Base-by-base conservation (phyloP, 2,888 invertebrate species). In the Loripinus fragilis region DNA sequence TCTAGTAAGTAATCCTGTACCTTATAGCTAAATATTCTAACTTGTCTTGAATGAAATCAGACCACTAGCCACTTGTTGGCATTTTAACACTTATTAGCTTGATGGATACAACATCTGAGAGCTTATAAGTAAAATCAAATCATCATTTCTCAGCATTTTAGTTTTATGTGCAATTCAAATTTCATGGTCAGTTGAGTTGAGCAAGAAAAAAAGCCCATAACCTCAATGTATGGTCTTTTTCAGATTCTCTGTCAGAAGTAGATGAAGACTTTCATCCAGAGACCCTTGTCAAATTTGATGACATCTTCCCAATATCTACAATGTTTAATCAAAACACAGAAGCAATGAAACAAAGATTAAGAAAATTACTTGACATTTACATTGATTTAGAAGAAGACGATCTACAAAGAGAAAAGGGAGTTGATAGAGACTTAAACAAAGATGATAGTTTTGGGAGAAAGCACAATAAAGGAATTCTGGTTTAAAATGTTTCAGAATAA, bases 261-360 rank as follows among this genome's bases (percentile, higher is more conserved):
- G 96, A 96, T 0, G 95, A 95, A 79, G 95, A 96, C 82, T 93
- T 97, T 38, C 95, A 95, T 76, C 97, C 98, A 0, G 94, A 95
- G 68, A 95, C 94, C 86, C 86, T 95, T 0, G 93, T 98, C 8
- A 94, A 95, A 72, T 98, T 98, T 93, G 95, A 96, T 85, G 95
- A 96, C 86, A 95, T 98, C 73, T 93, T 98, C 76, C 95, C 96
- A 0, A 96, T 97, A 86, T 92, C 92, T 20, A 93, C 93, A 1
- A 91, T 90, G 82, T 81, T 89, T 45, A 71, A 81, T 25, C 35
- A 74, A 10, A 87, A 84, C 48, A 87, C 86, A 8, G 82, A 85
- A 1, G 69, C 76, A 0, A 78, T 92, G 70, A 92, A 91, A 83
- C 38, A 79, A 0, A 79, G 85, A 55, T 71, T 93, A 23, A 83